Base-by-base conservation (phyloP, 1,140 invertebrate species). In the Diabrotica virgifera region DNA sequence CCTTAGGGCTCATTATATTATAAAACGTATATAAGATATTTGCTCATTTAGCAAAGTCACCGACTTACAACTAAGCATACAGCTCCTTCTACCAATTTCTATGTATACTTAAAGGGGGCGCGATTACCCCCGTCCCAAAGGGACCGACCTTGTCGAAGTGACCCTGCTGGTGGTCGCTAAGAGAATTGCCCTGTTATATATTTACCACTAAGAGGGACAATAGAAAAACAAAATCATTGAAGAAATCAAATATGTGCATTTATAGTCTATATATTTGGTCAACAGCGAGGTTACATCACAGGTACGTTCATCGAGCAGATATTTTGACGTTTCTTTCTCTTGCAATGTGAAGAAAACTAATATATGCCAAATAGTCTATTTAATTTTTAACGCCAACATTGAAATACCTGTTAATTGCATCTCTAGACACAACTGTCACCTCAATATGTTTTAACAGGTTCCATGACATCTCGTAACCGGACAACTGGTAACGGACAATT, bases 161-260 rank as follows among this genome's bases (percentile, higher is more conserved):
- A 59, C 52, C 14, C 37, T 52, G 60, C 65, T 69, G 69, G 64
- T 71, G 76, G 75, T 78, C 74, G 74, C 69, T 72, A 75, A 78
- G 77, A 78, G 75, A 78, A 78, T 78, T 78, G 77, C 75, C 74
- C 73, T 78, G 76, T 70, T 74, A 70, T 74, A 58, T 59, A 59
- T 58, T 64, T 64, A 37, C 51, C 59, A 59, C 10, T 40, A 50
- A 9, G 12, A 13, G 9, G 46, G 12, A 13, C 24, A 54, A 9
- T 54, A 8, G 9, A 13, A 54, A 12, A 51, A 11, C 46, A 12
- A 12, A 54, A 13, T 51, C 5, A 36, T 59, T 59, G 58, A 46
- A 46, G 40, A 59, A 59, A 59, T 59, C 58, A 59, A 59, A 57
- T 57, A 36, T 57, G 36, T 36, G 40, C 61, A 57, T 13, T 24